Conservation (phyloP, 2,797 vertebrate genomes). For the Centropyge bicolor region DNA sequence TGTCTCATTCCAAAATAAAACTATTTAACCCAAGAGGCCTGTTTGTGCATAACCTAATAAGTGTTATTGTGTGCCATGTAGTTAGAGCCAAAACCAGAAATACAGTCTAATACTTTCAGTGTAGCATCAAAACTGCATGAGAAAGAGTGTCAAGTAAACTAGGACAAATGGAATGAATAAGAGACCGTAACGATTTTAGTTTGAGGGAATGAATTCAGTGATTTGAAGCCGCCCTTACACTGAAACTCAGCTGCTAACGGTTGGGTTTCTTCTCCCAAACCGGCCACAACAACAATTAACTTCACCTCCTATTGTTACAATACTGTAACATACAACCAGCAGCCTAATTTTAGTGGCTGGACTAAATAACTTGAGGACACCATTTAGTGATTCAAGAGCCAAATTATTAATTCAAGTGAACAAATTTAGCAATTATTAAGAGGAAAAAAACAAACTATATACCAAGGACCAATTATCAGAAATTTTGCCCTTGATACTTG, state of each 20-base stretch:
- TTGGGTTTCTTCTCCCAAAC: neutral
- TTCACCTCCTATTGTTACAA: neutral
- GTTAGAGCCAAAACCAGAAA: neutral
- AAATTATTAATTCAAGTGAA: conserved; percentile 13
- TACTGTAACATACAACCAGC: conserved; percentile 1
- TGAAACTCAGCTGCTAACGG: neutral
- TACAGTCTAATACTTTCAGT: neutral
- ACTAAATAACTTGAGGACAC: neutral
- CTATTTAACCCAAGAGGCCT: neutral
- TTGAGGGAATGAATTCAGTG: neutral
- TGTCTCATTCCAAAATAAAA: neutral
- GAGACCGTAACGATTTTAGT: neutral
- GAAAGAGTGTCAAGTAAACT: neutral
- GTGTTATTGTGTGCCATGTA: neutral
- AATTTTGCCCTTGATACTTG: neutral
- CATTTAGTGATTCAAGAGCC: neutral
- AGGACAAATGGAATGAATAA: neutral
- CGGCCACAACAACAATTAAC: conserved; percentile 17
- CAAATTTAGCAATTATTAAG: conserved; percentile 5
- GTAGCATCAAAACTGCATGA: neutral
- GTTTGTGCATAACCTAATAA: neutral
- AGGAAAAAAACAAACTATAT: neutral
- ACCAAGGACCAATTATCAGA: neutral
- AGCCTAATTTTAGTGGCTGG: neutral
- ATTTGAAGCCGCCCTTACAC: neutral